Evolutionary conservation across 2,888 invertebrate genomes (phyloP).

Genomic region (Agrenia bidenticulata): DNA sequence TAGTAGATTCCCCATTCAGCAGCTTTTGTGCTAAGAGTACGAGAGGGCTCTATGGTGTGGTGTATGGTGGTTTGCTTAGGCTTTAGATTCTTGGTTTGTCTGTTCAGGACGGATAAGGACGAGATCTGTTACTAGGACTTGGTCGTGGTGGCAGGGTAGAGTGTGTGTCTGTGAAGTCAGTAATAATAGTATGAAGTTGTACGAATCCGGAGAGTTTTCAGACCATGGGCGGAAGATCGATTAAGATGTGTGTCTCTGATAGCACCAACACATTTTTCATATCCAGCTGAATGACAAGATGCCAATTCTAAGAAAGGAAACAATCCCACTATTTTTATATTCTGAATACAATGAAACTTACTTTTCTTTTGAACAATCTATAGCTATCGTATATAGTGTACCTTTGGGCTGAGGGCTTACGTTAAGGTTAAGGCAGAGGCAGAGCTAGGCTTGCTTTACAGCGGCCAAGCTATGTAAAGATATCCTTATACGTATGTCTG

Average conservation of each 20-base stretch:
- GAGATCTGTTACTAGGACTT: too few species aligned
- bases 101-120: slow-evolving; percentile 2
- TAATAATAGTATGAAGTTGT: background rate
- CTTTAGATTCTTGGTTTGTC: background rate
- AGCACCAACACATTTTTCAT: slow-evolving; percentile 18
- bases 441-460: too few species aligned
- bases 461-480: too few species aligned
- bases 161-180: background rate
- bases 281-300: slow-evolving; percentile 15
- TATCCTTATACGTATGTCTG: too few species aligned
- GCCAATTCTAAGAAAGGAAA: slow-evolving; percentile 11
- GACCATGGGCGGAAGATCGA: slow-evolving; percentile 18
- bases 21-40: too few species aligned
- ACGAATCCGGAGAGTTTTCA: background rate
- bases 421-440: too few species aligned
- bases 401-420: too few species aligned
- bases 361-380: too few species aligned
- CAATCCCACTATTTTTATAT: background rate
- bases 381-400: too few species aligned
- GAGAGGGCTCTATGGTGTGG: too few species aligned
- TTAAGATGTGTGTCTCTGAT: slow-evolving; percentile 28
- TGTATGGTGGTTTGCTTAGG: background rate
- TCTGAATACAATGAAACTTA: too few species aligned
- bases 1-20: too few species aligned
- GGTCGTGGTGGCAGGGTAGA: background rate